phyloP scores from a whole-genome alignment of 2,113 vertebrate species.

The Craseonycteris thonglongyai region DNA sequence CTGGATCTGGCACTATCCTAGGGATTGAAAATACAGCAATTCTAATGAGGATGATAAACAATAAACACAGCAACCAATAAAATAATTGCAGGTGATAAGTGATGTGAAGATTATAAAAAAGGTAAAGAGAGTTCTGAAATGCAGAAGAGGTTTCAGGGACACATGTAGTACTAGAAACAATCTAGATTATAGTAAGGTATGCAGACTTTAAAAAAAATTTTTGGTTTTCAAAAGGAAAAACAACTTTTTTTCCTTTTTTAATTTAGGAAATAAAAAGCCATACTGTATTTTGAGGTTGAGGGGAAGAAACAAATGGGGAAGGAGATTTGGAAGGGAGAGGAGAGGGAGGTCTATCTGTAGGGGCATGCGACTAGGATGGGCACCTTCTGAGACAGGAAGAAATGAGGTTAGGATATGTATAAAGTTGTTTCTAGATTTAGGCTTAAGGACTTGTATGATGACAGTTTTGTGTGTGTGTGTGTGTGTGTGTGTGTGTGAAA shows the following conservation, averaged over 20 bases:
- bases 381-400: neutral
- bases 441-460: neutral
- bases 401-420: neutral
- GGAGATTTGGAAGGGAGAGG: neutral
- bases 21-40: neutral
- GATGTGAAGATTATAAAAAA: neutral
- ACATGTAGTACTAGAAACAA: neutral
- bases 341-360: neutral
- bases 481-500: conserved; percentile 7
- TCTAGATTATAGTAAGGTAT: neutral
- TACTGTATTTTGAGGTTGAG: neutral
- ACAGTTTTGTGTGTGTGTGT: conserved; percentile 6
- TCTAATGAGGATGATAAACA: neutral
- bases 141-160: neutral
- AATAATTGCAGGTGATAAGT: neutral
- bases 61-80: neutral
- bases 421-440: neutral
- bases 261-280: neutral
- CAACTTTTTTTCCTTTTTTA: neutral
- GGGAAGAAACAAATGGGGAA: neutral
- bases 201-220: neutral
- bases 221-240: conserved; percentile 32
- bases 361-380: neutral
- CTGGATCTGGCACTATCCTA: neutral
- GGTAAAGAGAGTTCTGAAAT: neutral